Evolutionary conservation across 2,888 invertebrate species (phyloP), one percentile per base, ranked within the genome.

Genomic region (Drosophila birchii): DNA sequence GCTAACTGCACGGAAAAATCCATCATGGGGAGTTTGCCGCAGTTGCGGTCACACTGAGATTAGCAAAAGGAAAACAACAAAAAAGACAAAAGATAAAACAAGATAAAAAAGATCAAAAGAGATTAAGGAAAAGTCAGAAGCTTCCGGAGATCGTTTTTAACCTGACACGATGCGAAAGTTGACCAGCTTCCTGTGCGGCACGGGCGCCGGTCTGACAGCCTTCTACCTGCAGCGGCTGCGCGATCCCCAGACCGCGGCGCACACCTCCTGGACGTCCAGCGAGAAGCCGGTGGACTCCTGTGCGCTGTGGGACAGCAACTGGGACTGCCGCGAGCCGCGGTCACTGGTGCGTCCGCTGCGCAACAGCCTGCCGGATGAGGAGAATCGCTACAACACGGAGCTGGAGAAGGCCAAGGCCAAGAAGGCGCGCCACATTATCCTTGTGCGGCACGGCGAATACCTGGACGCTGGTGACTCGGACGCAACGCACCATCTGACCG

Each of bases 401-500:
- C 81, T 95, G 34, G 95, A 96, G 80, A 94, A 94, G 64, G 92
- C 93, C 0, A 95, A 94, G 79, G 93, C 94, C 45, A 94, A 93
- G 89, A 88, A 80, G 5, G 78, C 87, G 0, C 86, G 98, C n/a
- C 97, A 99, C 91, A 92, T 99, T 58, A 94, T 99, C 80, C 93
- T 99, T 18, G 96, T 99, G 69, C 94, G 99, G 44, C 99, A 99
- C 92, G 99, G 99, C 0, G 99, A 99, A 92, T 99, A 99, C 91
- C 94, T 97, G 86, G 92, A 96, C 44, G 93, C 94, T 12, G 97
- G 96, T 0, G 92, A 93, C 36, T 94, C 93, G 1, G 98, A 98
- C 90, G 93, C 94, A 8, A 95, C 97, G 26, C 94, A 96, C 85
- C 93, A 93, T 59, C 94, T 99, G 14, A 98, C 99, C 0, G 94